A percentile compares a stretch with the other conserved stretches of the same genome.
These are phyloP conservation scores for Podarcis muralis DNA, from an alignment of 2,113 vertebrate genomes.

Conservation along the genomic window DNA sequence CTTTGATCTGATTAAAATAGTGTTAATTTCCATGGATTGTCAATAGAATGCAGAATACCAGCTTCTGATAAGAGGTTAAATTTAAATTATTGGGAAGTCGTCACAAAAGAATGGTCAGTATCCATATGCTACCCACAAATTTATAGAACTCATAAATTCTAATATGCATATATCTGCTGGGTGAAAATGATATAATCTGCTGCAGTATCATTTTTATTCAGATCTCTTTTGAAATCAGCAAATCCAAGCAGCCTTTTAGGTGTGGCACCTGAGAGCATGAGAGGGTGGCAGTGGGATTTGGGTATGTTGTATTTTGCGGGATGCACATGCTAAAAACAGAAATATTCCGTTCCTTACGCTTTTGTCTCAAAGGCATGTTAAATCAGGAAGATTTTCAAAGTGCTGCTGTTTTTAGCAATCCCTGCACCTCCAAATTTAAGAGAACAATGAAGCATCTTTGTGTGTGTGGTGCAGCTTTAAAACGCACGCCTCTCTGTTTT, in stretches of 20 bases:
- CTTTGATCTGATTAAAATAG: conserved; percentile 53
- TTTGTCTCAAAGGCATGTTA: conserved; percentile 30
- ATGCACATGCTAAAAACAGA: not conserved
- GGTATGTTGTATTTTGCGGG: not conserved
- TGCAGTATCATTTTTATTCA: conserved; percentile 25
- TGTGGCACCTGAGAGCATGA: not conserved
- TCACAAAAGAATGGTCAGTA: conserved; percentile 40
- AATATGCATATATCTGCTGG: too few species aligned
- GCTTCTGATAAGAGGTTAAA: conserved; percentile 30
- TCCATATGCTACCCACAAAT: conserved; percentile 44
- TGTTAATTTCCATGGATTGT: conserved; percentile 30
- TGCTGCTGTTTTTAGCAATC: conserved; percentile 17
- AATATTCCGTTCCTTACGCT: not conserved
- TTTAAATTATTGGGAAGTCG: conserved; percentile 51
- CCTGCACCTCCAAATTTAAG: conserved; percentile 41
- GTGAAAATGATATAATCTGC: not conserved
- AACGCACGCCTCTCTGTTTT: conserved; percentile 50
- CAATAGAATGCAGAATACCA: conserved; percentile 40
- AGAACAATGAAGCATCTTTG: conserved; percentile 36
- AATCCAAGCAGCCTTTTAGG: conserved; percentile 5
- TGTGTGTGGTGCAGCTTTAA: conserved; percentile 57
- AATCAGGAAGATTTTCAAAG: conserved; percentile 16
- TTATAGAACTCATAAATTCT: conserved; percentile 35
- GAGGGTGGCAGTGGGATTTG: not conserved
- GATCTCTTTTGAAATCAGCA: not conserved